A percentile compares a stretch with the other conserved stretches of the same genome.
Conservation (phyloP, 2,113 vertebrate species). For the Gadus chalcogrammus region DNA sequence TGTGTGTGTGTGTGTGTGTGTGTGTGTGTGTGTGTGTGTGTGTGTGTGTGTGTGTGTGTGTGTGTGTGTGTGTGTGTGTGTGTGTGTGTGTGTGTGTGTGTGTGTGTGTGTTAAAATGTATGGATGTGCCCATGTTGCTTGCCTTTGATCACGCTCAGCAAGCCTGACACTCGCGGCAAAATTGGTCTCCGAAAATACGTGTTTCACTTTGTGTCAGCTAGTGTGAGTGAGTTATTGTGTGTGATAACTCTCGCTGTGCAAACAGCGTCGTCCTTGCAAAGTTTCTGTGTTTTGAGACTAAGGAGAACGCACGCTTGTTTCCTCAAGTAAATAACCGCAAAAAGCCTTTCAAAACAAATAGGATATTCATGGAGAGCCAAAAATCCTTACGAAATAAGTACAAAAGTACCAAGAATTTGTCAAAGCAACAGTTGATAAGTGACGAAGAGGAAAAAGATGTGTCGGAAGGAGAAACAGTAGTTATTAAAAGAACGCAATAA, state of each 20-base stretch:
- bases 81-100: neutral
- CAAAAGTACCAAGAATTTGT: too few species aligned
- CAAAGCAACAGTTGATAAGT: too few species aligned
- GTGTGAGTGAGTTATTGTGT: neutral
- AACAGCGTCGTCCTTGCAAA: neutral
- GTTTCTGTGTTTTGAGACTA: neutral
- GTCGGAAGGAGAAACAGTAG: too few species aligned
- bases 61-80: constrained; percentile 7
- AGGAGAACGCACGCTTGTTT: too few species aligned
- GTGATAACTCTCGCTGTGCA: neutral
- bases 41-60: neutral
- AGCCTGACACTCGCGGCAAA: neutral
- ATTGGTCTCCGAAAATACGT: neutral
- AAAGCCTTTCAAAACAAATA: too few species aligned
- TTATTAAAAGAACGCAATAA: too few species aligned
- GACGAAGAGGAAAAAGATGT: too few species aligned
- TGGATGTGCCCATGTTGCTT: neutral
- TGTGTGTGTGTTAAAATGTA: constrained; percentile 3
- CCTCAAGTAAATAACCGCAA: too few species aligned
- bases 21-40: constrained; percentile 16
- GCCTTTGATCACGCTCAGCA: neutral
- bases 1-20: constrained; percentile 14
- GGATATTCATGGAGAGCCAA: too few species aligned
- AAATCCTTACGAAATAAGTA: too few species aligned
- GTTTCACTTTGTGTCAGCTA: neutral